Evolutionary conservation across 2,888 invertebrate genomes (phyloP), one percentile per base, ranked within the genome.

Genomic region (Papilio elwesi): DNA sequence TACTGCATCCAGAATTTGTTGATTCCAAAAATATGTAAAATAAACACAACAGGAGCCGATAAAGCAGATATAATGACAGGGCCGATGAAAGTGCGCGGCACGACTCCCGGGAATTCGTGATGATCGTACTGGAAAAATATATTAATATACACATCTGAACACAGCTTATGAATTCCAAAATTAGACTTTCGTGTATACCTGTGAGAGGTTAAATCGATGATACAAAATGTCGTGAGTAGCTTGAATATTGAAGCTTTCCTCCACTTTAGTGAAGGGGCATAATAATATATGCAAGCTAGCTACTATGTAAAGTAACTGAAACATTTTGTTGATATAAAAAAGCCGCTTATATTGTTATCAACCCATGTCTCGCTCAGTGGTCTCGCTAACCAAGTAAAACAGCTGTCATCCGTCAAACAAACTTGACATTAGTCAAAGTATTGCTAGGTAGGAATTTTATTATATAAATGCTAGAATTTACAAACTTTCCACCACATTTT

Each of bases 201-300:
- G 94, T 73, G 96, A 94, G 79, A 98, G 94, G 94, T 98, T 97
- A 90, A 95, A 94, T 79, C 97, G 95, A 88, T 98, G 96, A 91
- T 98, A 98, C 65, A 99, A 94, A 83, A 99, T 95, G 92, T 99
- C 99, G 92, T 99, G 99, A 89, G 97, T 97, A 36, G 99, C 99
- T 94, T 99, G 99, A 74, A 99, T 94, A 93, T 99, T 99, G 89
- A 99, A 99, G 91, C 99, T 99, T 94, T 99, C 99, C 92, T 99
- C 99, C 68, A 99, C 99, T 96, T 99, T 99, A 6, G 99, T 99
- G 87, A 97, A 99, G 69, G 99, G 99, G 85, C 98, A 98, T 81
- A 97, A 95, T 76, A 98, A 88, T 74, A 99, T 92, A 89, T 98
- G 97, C 80, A 97, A 95, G 80, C 96, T 95, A 74, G 97, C 97